Conservation (phyloP, 2,113 vertebrate species). For the Hippolais icterina region DNA sequence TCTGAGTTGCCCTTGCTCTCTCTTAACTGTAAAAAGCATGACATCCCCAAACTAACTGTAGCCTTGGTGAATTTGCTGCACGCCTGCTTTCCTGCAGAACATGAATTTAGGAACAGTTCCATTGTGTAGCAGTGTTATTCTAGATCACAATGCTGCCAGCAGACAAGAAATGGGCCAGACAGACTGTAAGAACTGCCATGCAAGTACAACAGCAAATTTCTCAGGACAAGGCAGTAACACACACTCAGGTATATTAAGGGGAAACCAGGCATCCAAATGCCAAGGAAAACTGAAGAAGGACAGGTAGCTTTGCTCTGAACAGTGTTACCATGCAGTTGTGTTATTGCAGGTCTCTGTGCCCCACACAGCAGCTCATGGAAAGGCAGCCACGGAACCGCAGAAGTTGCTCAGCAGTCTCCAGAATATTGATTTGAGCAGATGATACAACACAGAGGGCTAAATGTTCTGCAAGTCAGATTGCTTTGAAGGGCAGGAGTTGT, state of each 20-base stretch:
- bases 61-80: background rate
- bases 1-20: background rate
- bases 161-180: background rate
- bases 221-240: background rate
- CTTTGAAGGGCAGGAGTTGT: background rate
- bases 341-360: background rate
- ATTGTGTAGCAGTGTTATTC: background rate
- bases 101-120: background rate
- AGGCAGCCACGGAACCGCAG: rapidly evolving
- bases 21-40: background rate
- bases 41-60: background rate
- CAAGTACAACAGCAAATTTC: background rate
- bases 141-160: background rate
- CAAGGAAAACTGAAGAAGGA: background rate
- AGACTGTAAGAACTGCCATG: background rate
- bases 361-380: background rate
- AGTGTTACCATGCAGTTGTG: background rate
- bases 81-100: background rate
- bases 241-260: background rate
- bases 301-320: background rate
- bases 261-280: background rate
- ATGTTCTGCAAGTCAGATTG: background rate
- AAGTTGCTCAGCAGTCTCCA: background rate
- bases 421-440: background rate
- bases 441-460: background rate